These are phyloP conservation scores for Umimayanthus kanabou DNA, from an alignment of 92 coral and sea anemone genomes.

Conservation along the genomic window DNA sequence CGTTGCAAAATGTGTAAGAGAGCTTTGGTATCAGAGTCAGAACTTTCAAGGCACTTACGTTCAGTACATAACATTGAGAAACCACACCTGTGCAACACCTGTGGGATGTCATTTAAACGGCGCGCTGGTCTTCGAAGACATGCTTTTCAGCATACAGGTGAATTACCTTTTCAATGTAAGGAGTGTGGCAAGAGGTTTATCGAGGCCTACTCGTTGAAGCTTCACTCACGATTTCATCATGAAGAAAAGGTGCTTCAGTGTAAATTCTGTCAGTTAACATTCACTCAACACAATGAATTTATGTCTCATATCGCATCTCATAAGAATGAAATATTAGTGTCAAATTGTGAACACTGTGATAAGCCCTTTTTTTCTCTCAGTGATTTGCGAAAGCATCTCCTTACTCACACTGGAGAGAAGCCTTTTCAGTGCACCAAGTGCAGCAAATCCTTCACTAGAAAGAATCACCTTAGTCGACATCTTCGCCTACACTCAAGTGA, in stretches of 20 bases:
- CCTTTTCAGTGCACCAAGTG: constrained; percentile 12
- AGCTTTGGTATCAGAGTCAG: background rate
- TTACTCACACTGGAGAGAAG: background rate
- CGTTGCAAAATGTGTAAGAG: constrained; percentile 20
- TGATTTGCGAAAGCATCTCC: constrained; percentile 6
- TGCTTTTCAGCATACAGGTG: background rate
- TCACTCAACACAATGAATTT: background rate
- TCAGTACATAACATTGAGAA: constrained; percentile 13
- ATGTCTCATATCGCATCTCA: background rate
- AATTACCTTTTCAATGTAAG: background rate
- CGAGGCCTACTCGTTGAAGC: background rate
- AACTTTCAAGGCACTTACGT: constrained; percentile 22
- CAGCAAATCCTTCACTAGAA: background rate
- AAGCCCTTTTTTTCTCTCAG: background rate
- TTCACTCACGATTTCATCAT: background rate
- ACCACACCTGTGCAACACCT: constrained; percentile 12
- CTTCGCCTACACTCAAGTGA: background rate
- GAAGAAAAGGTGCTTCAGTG: background rate
- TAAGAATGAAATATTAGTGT: constrained; percentile 1
- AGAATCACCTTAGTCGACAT: constrained; percentile 10
- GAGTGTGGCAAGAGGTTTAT: constrained; percentile 21
- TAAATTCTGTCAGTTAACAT: background rate
- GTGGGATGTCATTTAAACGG: constrained; percentile 22
- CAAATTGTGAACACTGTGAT: background rate
- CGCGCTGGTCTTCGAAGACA: constrained; percentile 23